These are phyloP conservation scores for Nasonovia ribisnigri DNA, from an alignment of 2,888 invertebrate genomes.

Conservation along the genomic window DNA sequence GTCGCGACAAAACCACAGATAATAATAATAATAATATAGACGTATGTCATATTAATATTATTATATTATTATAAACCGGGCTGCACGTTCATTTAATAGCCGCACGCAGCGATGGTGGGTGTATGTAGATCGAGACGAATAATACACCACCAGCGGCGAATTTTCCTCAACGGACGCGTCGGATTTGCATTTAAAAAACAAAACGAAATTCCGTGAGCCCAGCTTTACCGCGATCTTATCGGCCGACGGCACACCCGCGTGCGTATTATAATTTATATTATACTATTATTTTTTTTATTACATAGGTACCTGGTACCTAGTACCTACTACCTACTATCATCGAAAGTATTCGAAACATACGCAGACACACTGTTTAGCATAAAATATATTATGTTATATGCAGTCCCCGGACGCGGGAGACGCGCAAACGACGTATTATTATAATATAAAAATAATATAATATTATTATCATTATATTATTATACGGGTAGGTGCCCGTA, in stretches of 20 bases:
- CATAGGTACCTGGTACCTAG: background rate
- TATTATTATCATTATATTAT: background rate
- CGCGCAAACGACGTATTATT: background rate
- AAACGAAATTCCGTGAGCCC: slow-evolving; percentile 7
- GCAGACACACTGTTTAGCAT: background rate
- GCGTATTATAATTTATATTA: background rate
- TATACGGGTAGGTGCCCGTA: background rate
- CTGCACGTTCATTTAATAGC: background rate
- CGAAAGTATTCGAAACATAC: background rate
- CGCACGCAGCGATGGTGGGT: background rate
- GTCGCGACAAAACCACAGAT: background rate
- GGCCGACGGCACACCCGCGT: background rate
- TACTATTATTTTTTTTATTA: background rate
- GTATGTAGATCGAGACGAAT: background rate
- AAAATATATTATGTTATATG: background rate
- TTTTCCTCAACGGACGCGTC: background rate
- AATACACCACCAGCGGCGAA: background rate
- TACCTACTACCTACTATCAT: background rate
- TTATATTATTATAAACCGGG: background rate
- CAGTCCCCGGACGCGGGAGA: background rate
- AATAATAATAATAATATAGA: background rate
- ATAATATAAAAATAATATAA: background rate
- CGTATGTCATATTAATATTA: background rate
- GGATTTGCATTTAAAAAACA: background rate
- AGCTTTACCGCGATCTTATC: background rate